Percentiles rank a stretch among this genome's conserved stretches.
phyloP scores from a whole-genome alignment of 2,797 vertebrate species.

The Orientallactaga sibirica region DNA sequence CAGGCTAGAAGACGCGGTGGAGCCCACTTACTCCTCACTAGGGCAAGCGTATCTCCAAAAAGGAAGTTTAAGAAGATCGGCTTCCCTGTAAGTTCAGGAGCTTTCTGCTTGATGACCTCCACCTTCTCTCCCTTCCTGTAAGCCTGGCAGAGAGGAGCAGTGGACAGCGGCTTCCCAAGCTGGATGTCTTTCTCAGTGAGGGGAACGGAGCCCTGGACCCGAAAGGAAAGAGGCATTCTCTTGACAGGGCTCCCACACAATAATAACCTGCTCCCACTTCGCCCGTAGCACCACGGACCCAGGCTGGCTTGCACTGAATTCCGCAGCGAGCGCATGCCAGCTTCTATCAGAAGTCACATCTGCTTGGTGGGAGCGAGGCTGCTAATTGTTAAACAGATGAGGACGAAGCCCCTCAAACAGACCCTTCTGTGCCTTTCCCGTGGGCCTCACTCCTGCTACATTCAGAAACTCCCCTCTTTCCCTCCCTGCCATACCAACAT shows the following conservation, averaged over 20 bases:
- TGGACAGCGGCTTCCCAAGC: conserved; percentile 11
- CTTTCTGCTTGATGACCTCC: conserved; percentile 5
- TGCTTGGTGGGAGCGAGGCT: conserved; percentile 46
- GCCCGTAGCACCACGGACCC: neutral
- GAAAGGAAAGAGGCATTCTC: conserved; percentile 4
- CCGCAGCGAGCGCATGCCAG: conserved; percentile 61
- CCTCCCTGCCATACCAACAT: neutral
- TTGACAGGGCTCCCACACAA: conserved; percentile 5
- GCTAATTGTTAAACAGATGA: conserved; percentile 52
- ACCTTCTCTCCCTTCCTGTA: conserved; percentile 53
- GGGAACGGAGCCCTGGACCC: neutral
- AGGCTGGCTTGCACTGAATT: conserved; percentile 41
- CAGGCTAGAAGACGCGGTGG: neutral
- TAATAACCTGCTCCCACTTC: conserved; percentile 46
- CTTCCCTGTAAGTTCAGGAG: neutral
- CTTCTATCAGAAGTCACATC: conserved; percentile 73
- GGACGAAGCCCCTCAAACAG: neutral
- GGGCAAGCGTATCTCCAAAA: conserved; percentile 1
- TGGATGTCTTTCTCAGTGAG: conserved; percentile 62
- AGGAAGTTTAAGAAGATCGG: conserved; percentile 21
- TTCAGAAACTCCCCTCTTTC: neutral
- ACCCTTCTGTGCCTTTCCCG: neutral
- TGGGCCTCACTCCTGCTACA: fast-evolving
- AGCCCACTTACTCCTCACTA: neutral
- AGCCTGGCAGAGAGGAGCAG: neutral